Conservation (phyloP, 2,113 vertebrate genomes). For the Eudyptes chrysolophus region DNA sequence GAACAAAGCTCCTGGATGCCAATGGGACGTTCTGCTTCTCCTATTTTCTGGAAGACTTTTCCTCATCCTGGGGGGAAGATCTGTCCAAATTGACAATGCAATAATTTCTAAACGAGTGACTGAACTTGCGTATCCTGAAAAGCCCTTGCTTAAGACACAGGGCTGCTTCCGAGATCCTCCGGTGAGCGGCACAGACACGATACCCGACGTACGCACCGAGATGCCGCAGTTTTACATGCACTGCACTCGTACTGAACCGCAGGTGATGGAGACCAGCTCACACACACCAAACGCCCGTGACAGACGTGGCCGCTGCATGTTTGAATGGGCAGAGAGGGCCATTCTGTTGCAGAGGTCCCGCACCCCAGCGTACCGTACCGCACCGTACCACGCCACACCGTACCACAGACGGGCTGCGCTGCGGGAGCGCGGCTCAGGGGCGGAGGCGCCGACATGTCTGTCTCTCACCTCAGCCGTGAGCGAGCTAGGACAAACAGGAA, state of each 20-base stretch:
- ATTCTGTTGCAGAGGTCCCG: rapidly evolving
- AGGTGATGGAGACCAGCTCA: background rate
- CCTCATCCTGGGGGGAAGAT: background rate
- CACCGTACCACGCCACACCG: rapidly evolving
- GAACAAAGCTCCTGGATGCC: background rate
- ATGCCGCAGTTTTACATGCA: rapidly evolving
- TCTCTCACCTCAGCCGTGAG: background rate
- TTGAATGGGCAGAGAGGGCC: background rate
- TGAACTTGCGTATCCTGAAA: background rate
- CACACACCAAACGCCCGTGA: rapidly evolving
- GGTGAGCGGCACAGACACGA: rapidly evolving
- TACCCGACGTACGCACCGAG: rapidly evolving
- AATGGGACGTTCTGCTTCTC: background rate
- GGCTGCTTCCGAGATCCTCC: rapidly evolving
- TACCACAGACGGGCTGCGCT: background rate
- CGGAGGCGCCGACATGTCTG: background rate
- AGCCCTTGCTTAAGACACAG: background rate
- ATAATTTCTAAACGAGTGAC: rapidly evolving
- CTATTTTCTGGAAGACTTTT: rapidly evolving
- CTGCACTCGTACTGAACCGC: rapidly evolving
- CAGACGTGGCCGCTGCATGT: rapidly evolving
- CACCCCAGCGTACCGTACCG: rapidly evolving
- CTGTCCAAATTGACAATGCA: rapidly evolving
- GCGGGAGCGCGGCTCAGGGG: background rate
- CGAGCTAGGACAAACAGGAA: background rate